A percentile compares a stretch with the other conserved stretches of the same genome.
phyloP scores from a whole-genome alignment of 2,113 vertebrate genomes.

The Bubo scandiacus region DNA sequence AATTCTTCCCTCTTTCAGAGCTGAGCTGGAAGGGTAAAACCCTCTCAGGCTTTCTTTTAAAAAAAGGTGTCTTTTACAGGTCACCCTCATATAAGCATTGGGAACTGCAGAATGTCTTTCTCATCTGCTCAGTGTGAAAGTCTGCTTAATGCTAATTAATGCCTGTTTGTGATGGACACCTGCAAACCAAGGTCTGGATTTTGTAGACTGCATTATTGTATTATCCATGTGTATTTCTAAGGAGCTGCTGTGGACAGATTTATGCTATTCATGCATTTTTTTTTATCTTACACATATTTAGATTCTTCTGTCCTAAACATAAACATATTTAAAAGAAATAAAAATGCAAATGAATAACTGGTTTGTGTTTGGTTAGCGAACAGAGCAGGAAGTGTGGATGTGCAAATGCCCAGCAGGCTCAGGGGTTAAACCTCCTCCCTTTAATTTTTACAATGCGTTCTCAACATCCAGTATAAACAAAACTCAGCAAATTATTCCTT shows the following conservation, averaged over 20 bases:
- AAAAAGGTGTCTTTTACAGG: background rate
- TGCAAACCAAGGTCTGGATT: background rate
- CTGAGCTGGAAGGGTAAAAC: background rate
- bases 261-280: background rate
- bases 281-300: background rate
- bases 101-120: background rate
- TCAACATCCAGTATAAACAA: conserved; percentile 26
- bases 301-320: background rate
- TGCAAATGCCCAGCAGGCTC: conserved; percentile 47
- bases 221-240: background rate
- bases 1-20: background rate
- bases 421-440: background rate
- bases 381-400: conserved; percentile 37
- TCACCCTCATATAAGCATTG: background rate
- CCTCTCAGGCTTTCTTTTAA: background rate
- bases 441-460: conserved; percentile 6
- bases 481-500: conserved; percentile 46
- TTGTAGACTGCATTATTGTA: background rate
- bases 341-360: conserved; percentile 33
- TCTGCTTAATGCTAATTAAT: background rate
- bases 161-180: background rate
- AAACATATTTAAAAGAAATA: conserved; percentile 39
- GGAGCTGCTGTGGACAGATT: background rate
- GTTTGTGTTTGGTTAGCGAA: conserved; percentile 10
- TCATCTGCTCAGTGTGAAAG: background rate